Base-by-base conservation (phyloP, 2,797 vertebrate genomes). In the Chaetophractus vellerosus region DNA sequence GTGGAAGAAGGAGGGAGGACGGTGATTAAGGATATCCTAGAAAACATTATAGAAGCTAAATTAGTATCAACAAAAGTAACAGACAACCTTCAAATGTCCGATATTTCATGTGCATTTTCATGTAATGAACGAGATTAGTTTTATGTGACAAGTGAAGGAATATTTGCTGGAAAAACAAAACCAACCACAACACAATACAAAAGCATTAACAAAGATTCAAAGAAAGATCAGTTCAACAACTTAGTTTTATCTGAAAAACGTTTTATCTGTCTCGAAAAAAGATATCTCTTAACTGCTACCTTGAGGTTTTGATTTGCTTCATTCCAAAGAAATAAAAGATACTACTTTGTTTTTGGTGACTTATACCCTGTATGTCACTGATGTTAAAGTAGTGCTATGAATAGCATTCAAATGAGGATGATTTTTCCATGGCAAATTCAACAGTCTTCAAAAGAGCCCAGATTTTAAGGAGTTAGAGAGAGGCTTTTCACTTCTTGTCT, bases 301-400 rank as follows among this genome's bases (percentile, higher is more conserved):
- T 81, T 74, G 74, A 12, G 10, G 26, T 93, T 92, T 57, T 50
- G 18, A 85, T 74, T 78, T 89, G 18, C 52, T 93, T 82, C 28
- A 86, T 68, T 86, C 28, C 75, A 95, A 96, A 82, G 48, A 79
- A 85, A 68, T 66, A 88, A 80, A 90, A 95, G 33, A 55, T 21
- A 19, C 59, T 74, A 79, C 38, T 61, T 72, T 83, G 52, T 81
- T 95, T 81, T n/a, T 33, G 48, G 55, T 61, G 15, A 78, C 16
- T 93, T 69, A 94, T 72, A 81, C 9, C 38, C 41, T 61, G 8
- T 14, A 64, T 74, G 18, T 88, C 69, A 93, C 4, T 68, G 41
- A 68, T 66, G 93, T 52, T 86, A 94, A 88, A 90, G 38, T 45
- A 91, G 38, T 79, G 38, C 33, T 94, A 79, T 12, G 90, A 71